A percentile compares a stretch with the other conserved stretches of the same genome.
phyloP scores from a whole-genome alignment of 1,140 invertebrate genomes.

The Heliconius hermathena region DNA sequence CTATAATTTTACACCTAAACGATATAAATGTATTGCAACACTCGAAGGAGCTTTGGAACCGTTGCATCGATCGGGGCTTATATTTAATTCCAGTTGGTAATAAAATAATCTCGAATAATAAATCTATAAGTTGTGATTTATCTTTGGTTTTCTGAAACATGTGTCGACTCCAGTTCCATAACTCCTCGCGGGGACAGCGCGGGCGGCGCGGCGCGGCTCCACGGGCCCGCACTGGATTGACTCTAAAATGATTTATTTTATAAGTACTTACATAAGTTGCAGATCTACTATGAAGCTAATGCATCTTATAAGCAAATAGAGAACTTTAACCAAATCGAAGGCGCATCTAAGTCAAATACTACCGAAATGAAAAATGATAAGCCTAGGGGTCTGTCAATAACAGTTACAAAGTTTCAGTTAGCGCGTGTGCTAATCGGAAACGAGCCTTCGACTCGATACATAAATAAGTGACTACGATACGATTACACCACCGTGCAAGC shows the following conservation, averaged over 20 bases:
- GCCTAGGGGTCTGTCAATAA: constrained; percentile 40
- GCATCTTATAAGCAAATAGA: constrained; percentile 76
- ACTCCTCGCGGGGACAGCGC: constrained; percentile 63
- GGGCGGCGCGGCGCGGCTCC: constrained; percentile 15
- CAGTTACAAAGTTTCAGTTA: constrained; percentile 13
- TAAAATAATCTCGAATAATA: constrained; percentile 63
- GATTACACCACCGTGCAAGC: constrained; percentile 59
- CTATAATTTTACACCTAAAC: constrained; percentile 79
- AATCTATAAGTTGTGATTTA: constrained; percentile 75
- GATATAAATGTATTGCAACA: constrained; percentile 80
- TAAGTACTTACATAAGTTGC: constrained; percentile 81
- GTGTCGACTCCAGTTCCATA: constrained; percentile 71
- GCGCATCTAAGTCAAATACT: constrained; percentile 31
- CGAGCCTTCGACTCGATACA: constrained; percentile 38
- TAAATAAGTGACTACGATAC: constrained; percentile 61
- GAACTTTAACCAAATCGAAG: constrained; percentile 67
- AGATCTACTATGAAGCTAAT: constrained; percentile 79
- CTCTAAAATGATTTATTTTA: constrained; percentile 62
- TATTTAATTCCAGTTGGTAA: constrained; percentile 64
- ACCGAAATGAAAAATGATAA: constrained; percentile 35
- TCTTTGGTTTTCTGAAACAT: constrained; percentile 76
- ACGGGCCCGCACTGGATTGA: constrained; percentile 48
- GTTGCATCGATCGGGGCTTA: constrained; percentile 64
- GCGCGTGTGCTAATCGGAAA: constrained; percentile 36
- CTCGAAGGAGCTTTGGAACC: constrained; percentile 79